Evolutionary conservation across 1,140 invertebrate species (phyloP), one percentile per base, ranked within the genome.

Genomic region (Aethina tumida): DNA sequence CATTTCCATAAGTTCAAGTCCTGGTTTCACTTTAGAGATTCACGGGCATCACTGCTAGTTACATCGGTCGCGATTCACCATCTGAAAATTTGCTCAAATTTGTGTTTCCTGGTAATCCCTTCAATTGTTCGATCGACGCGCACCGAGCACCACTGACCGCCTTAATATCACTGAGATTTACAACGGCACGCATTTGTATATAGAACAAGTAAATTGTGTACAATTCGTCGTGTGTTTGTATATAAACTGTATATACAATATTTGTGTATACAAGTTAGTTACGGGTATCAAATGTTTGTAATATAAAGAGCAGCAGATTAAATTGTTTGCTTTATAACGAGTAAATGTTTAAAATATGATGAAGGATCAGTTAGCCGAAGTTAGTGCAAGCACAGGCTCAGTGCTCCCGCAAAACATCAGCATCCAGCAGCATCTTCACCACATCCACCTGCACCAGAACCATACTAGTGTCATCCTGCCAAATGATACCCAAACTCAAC

Each of bases 261-360:
- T 56, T 49, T 58, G 45, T 58, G 51, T 57, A 59, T 52, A 54
- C 49, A 51, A 44, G 35, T 48, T 46, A 46, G 42, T 27, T n/a
- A 44, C 50, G 49, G 47, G 50, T 56, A 56, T 57, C 53, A 53
- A 55, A 56, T 58, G 52, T 56, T 55, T 56, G 54, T 56, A 46
- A 52, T 50, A 53, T 53, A 56, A 43, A 49, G 41, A 51, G 46
- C 39, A 40, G 38, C 37, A 50, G 35, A 49, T 53, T 53, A 47
- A 47, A 58, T 58, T 55, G 50, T 56, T 51, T 55, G 50, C 43
- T 48, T 49, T 49, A 37, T 35, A 39, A 24, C 36, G 45, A 30
- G 53, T 62, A 62, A 62, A 62, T 59, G 58, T 59, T 60, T 58
- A 59, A 53, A 53, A 38, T 49, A 60, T 55, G 47, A 60, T 62